Evolutionary conservation across 2,113 vertebrate species (phyloP), one percentile per base, ranked within the genome.

Genomic region (Corapipo altera): DNA sequence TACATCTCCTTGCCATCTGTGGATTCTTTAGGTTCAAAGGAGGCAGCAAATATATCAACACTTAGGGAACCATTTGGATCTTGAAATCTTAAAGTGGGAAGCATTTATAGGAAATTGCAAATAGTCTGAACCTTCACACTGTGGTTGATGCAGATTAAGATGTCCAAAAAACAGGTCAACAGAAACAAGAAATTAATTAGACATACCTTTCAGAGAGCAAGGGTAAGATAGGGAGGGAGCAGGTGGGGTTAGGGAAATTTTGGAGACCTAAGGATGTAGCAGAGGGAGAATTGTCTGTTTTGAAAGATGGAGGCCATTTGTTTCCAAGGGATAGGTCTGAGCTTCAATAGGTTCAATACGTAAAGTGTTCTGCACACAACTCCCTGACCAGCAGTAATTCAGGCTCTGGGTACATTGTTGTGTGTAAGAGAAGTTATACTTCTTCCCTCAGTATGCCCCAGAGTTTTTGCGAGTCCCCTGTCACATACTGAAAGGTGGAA

Each of bases 21-120:
- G 61, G 69, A 77, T 86, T 84, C 59, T 84, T 92, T 57, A 75
- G 48, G 52, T 92, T 92, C 76, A 91, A 92, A 92, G 69, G 48
- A 86, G 35, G 35, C 43, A 90, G 51, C 26, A 94, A 90, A 74
- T 55, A 86, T 21, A 65, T 66, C 51, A 86, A 48, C 72, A 52
- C 51, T 73, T 75, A 70, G 15, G 35, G 33, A 92, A 28, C 13
- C 55, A 58, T 77, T 85, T 93, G 65, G 39, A 48, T 87, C 52
- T 48, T 80, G 62, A 86, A 90, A 77, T 84, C 51, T 75, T 70
- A 10, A 61, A 44, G 75, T 11, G 13, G 28, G 51, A 88, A 90
- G 43, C 32, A 62, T 35, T 87, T 88, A 76, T 4, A 48, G 59
- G 69, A 95, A 33, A 21, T 15, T 90, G 46, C 12, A 86, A 65